A percentile compares a stretch with the other conserved stretches of the same genome.
These are phyloP conservation scores for Apamea epomidion DNA, from an alignment of 2,888 invertebrate species.

Conservation along the genomic window DNA sequence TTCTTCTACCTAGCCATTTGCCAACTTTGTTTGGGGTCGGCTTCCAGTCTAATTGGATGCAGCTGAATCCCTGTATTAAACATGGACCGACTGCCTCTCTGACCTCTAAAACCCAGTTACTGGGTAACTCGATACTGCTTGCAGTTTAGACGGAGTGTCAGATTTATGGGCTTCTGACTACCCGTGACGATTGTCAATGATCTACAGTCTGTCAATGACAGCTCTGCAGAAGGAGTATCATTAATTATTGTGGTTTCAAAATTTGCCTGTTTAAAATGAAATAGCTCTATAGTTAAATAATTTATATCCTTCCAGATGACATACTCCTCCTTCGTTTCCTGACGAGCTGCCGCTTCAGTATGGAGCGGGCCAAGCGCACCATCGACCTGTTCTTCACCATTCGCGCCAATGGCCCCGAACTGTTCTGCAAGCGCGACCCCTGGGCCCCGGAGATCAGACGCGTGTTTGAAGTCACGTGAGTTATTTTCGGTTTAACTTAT, in stretches of 20 bases:
- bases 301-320: slow-evolving; percentile 86
- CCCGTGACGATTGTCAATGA: not conserved
- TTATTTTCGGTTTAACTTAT: slow-evolving; percentile 31
- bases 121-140: not conserved
- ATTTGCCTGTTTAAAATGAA: not conserved
- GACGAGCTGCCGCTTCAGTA: slow-evolving; percentile 88
- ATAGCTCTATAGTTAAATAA: not conserved
- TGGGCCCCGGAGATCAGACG: slow-evolving; percentile 87
- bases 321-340: slow-evolving; percentile 90
- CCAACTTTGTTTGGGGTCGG: too few relatives aligned
- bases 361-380: slow-evolving; percentile 90
- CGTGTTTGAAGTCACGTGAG: slow-evolving; percentile 90
- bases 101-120: not conserved
- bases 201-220: not conserved
- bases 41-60: too few relatives aligned
- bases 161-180: not conserved
- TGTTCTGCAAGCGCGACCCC: slow-evolving; percentile 91
- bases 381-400: slow-evolving; percentile 91
- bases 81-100: not conserved
- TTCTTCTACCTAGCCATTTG: too few relatives aligned
- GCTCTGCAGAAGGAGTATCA: not conserved
- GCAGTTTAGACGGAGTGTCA: not conserved
- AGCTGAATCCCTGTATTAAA: not conserved
- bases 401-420: slow-evolving; percentile 90
- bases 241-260: too few relatives aligned